Percentiles rank a stretch among this genome's conserved stretches.
Conservation (phyloP, 1,140 invertebrate genomes). For the Leucophenga varia region DNA sequence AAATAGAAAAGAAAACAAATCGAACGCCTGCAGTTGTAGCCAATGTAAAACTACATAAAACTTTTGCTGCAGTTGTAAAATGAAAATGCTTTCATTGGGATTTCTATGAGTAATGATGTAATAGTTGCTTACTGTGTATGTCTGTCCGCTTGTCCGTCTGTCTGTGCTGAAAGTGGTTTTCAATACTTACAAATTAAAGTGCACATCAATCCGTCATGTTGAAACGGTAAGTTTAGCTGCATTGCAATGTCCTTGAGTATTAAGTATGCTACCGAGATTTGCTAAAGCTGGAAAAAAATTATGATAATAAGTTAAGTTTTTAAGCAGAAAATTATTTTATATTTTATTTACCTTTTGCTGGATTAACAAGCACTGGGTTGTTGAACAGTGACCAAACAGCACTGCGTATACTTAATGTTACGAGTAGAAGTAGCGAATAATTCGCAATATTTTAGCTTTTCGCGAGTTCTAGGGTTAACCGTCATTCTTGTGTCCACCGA, state of each 20-base stretch:
- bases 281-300: conserved; percentile 72
- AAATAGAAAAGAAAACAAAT: too few species aligned
- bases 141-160: too few species aligned
- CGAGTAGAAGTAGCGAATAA: conserved; percentile 51
- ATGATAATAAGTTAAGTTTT: not conserved
- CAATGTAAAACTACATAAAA: too few species aligned
- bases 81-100: too few species aligned
- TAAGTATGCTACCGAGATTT: conserved; percentile 89
- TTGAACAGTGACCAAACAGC: conserved; percentile 71
- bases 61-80: too few species aligned
- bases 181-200: conserved; percentile 94
- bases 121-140: too few species aligned
- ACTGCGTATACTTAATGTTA: conserved; percentile 61
- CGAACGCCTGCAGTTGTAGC: too few species aligned
- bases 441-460: too few species aligned
- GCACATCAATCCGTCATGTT: conserved; percentile 97
- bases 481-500: conserved; percentile 58
- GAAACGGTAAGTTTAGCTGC: conserved; percentile 84
- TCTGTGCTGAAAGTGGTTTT: too few species aligned
- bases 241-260: conserved; percentile 74
- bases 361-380: conserved; percentile 88
- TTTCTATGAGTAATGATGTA: too few species aligned
- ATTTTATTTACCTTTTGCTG: conserved; percentile 86
- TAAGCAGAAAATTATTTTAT: not conserved
- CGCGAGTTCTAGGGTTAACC: too few species aligned